Evolutionary conservation across 92 coral and sea anemone genomes (phyloP), one percentile per base, ranked within the genome.

Genomic region (Palythoa heliodiscus): DNA sequence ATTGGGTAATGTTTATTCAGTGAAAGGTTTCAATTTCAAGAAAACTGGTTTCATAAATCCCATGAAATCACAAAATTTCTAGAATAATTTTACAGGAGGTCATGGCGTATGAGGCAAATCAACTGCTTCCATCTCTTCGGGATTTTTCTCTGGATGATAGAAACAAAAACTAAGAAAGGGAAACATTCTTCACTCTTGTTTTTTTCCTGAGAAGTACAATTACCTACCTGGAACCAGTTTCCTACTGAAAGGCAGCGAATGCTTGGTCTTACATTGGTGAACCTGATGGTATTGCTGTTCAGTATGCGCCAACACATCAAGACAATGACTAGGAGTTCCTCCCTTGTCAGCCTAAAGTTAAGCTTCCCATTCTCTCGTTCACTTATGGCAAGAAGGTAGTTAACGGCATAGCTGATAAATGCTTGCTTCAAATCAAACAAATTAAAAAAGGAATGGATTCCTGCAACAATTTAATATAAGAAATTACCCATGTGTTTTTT

Each of bases 221-320:
- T 0, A 54, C 60, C 17, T 60, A 77, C 82, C 82, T 77, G 82
- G 53, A 77, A 77, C 82, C 82, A 77, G 25, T 39, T 77, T 37
- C 82, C 82, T 24, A 77, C 82, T 1, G 82, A 77, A 53, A 77
- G 52, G 29, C 82, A 77, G 47, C 82, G 82, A 55, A 77, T 77
- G 61, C 50, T 77, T 1, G 82, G 82, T 57, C 37, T 77, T 23
- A 12, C 52, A 17, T 25, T 17, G 3, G 19, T 77, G 10, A 15
- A 7, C n/a, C 61, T 12, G 2, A 3, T 15, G 61, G 54, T 50
- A 75, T 11, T 13, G 14, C 9, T 17, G 25, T 15, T 57, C 5
- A 50, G 52, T 37, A 10, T 37, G 6, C 20, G 52, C 2, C 69
- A 57, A 52, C 68, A 29, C 82, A 77, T 54, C 4, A 10, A 29